phyloP scores from a whole-genome alignment of 2,797 vertebrate species.

The Crax fasciolata region DNA sequence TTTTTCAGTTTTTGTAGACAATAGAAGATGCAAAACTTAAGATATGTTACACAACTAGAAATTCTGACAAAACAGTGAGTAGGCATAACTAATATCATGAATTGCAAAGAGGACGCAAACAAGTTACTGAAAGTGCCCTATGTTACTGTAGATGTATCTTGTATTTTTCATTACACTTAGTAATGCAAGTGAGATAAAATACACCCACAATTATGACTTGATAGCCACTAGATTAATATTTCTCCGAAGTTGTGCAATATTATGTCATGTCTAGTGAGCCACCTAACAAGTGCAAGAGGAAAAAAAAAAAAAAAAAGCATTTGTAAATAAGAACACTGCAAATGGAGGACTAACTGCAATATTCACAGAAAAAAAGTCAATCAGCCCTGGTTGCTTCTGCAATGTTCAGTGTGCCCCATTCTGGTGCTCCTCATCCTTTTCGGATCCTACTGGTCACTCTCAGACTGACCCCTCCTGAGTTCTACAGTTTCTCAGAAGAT shows the following conservation, averaged over 20 bases:
- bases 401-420: not conserved
- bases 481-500: not conserved
- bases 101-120: not conserved
- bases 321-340: not conserved
- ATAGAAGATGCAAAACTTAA: not conserved
- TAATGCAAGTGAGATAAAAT: not conserved
- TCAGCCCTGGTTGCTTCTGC: not conserved
- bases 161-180: not conserved
- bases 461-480: not conserved
- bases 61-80: not conserved
- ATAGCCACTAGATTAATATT: not conserved
- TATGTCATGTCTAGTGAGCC: not conserved
- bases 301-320: not conserved
- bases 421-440: not conserved
- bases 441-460: accelerated
- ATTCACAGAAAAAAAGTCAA: not conserved
- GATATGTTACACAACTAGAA: not conserved
- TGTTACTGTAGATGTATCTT: not conserved
- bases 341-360: not conserved
- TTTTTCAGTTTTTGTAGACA: not conserved
- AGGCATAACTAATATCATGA: not conserved
- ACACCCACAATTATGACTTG: not conserved
- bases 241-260: not conserved
- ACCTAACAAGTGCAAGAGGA: not conserved
- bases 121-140: not conserved